Evolutionary conservation across 2,888 invertebrate genomes (phyloP).

Genomic region (Siphonodentalium dalli): DNA sequence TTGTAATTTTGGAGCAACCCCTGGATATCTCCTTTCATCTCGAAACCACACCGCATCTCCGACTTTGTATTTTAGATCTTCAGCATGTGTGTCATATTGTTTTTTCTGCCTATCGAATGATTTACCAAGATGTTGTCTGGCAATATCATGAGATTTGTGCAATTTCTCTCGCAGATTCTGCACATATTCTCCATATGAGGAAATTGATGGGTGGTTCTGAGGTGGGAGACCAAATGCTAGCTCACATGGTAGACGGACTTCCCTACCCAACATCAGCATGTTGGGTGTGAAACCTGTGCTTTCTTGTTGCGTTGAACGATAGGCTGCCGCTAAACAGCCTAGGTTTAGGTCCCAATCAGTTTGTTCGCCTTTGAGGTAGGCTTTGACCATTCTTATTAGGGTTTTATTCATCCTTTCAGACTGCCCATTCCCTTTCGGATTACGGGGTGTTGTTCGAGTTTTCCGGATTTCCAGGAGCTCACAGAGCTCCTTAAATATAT

Average conservation of each 20-base stretch:
- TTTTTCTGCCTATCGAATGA: conserved; percentile 1
- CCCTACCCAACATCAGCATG: conserved; percentile 26
- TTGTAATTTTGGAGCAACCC: neutral
- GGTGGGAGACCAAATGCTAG: conserved; percentile 11
- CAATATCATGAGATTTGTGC: conserved; percentile 11
- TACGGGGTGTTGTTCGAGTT: conserved; percentile 21
- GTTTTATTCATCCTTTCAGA: conserved; percentile 25
- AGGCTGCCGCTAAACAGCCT: conserved; percentile 26
- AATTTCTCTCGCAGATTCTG: conserved; percentile 6
- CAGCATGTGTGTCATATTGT: neutral
- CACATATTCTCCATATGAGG: conserved; percentile 13
- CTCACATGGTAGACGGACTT: conserved; percentile 28
- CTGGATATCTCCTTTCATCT: neutral
- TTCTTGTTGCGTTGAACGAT: conserved; percentile 22
- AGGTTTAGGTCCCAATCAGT: conserved; percentile 29
- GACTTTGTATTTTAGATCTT: neutral
- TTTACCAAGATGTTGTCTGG: conserved; percentile 6
- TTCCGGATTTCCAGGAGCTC: conserved; percentile 26
- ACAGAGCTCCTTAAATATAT: conserved; percentile 27
- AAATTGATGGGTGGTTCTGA: neutral
- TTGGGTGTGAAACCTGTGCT: conserved; percentile 28
- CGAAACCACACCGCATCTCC: neutral
- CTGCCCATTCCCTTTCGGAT: conserved; percentile 27
- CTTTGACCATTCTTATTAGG: conserved; percentile 19
- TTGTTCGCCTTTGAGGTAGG: conserved; percentile 25